A percentile compares a stretch with the other conserved stretches of the same genome.
Conservation (phyloP, 2,113 vertebrate species). For the Cebus imitator region DNA sequence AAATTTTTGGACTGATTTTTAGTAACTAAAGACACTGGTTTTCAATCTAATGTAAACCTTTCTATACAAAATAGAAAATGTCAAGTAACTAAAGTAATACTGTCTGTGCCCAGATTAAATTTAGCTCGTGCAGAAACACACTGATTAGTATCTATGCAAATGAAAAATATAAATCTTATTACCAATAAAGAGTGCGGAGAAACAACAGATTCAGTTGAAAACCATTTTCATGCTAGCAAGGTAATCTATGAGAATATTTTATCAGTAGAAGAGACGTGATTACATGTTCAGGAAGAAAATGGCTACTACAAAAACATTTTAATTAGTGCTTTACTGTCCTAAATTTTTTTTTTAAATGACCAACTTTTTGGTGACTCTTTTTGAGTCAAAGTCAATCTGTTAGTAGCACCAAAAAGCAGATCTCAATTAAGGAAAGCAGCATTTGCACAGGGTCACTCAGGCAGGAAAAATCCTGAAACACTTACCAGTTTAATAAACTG, state of each 20-base stretch:
- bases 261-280: neutral
- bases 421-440: slow-evolving; percentile 69
- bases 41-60: slow-evolving; percentile 41
- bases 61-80: slow-evolving; percentile 48
- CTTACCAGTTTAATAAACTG: slow-evolving; percentile 99
- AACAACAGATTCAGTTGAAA: slow-evolving; percentile 60
- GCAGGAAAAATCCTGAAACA: slow-evolving; percentile 79
- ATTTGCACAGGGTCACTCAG: slow-evolving; percentile 75
- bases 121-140: slow-evolving; percentile 75
- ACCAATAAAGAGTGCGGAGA: slow-evolving; percentile 47
- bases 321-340: slow-evolving; percentile 42
- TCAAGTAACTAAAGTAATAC: slow-evolving; percentile 43
- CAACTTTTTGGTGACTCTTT: slow-evolving; percentile 13
- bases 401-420: slow-evolving; percentile 84
- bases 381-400: slow-evolving; percentile 74
- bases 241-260: slow-evolving; percentile 23
- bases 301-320: slow-evolving; percentile 12
- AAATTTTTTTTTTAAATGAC: neutral
- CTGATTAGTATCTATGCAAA: slow-evolving; percentile 73
- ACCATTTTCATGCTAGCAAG: slow-evolving; percentile 65
- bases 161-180: slow-evolving; percentile 58
- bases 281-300: slow-evolving; percentile 24
- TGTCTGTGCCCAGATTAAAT: slow-evolving; percentile 59
- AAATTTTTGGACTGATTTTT: slow-evolving; percentile 15
- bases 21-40: neutral